Conservation (phyloP, 2,113 vertebrate genomes). For the Hyla sarda region DNA sequence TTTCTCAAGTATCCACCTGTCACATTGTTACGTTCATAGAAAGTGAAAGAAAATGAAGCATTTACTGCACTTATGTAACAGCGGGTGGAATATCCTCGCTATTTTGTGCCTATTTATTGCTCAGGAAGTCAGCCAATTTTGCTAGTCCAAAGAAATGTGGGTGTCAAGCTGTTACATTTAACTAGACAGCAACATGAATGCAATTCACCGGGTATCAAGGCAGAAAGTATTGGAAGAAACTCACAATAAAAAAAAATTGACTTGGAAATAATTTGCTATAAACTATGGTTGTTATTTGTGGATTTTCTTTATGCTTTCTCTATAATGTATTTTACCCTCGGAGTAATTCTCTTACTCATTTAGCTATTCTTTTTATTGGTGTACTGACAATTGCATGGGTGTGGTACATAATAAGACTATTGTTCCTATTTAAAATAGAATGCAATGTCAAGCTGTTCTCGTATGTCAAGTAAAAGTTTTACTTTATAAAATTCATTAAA, state of each 20-base stretch:
- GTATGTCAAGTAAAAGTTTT: neutral
- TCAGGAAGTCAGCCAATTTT: constrained; percentile 57
- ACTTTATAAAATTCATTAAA: neutral
- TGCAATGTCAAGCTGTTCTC: neutral
- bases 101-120: constrained; percentile 46
- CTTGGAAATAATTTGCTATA: constrained; percentile 27
- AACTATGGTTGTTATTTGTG: constrained; percentile 15
- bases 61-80: constrained; percentile 52
- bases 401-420: neutral
- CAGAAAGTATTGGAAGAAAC: constrained; percentile 20
- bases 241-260: constrained; percentile 25
- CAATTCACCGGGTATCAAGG: constrained; percentile 40
- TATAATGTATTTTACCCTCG: constrained; percentile 10
- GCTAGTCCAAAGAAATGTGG: constrained; percentile 53
- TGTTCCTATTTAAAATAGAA: neutral
- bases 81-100: constrained; percentile 33
- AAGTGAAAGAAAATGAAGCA: constrained; percentile 44
- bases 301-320: neutral
- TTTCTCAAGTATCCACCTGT: constrained; percentile 44
- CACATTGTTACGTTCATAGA: constrained; percentile 46
- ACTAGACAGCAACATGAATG: constrained; percentile 47
- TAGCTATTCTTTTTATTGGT: neutral
- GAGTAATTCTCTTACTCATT: neutral
- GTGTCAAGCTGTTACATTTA: constrained; percentile 58
- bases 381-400: constrained; percentile 2